Evolutionary conservation across 2,113 vertebrate genomes (phyloP).

Genomic region (Solea senegalensis): DNA sequence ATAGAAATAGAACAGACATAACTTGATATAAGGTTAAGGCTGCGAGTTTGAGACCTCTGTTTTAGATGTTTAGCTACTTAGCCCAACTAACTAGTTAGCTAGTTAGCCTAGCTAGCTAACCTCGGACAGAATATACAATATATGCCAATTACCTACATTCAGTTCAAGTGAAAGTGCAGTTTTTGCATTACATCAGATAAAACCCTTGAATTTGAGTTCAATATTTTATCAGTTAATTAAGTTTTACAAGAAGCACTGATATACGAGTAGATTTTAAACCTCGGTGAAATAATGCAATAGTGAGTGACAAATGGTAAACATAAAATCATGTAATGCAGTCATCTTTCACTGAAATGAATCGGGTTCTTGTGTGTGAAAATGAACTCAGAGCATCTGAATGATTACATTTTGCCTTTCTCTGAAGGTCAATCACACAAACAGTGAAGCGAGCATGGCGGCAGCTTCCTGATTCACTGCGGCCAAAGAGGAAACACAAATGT

Average conservation of each 20-base stretch:
- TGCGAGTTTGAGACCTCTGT: no score
- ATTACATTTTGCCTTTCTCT: slow-evolving; percentile 51
- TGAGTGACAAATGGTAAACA: background rate
- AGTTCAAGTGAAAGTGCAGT: no score
- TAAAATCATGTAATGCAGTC: background rate
- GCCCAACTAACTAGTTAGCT: no score
- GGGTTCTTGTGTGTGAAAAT: background rate
- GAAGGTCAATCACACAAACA: slow-evolving; percentile 52
- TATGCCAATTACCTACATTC: no score
- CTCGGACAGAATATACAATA: no score
- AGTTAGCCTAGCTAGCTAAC: no score
- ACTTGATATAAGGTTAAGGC: no score
- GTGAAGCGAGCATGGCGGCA: background rate
- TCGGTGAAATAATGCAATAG: background rate
- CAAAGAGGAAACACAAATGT: slow-evolving; percentile 26
- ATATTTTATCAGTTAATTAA: background rate
- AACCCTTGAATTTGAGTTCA: no score
- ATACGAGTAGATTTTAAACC: background rate
- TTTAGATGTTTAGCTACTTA: no score
- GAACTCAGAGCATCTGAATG: background rate
- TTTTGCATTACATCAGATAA: no score
- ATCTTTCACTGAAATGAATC: background rate
- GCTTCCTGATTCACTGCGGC: slow-evolving; percentile 34
- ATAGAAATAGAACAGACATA: no score
- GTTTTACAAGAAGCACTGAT: background rate